Evolutionary conservation across 23 tunicate species (phyloP).

Genomic region (Styela clava): DNA sequence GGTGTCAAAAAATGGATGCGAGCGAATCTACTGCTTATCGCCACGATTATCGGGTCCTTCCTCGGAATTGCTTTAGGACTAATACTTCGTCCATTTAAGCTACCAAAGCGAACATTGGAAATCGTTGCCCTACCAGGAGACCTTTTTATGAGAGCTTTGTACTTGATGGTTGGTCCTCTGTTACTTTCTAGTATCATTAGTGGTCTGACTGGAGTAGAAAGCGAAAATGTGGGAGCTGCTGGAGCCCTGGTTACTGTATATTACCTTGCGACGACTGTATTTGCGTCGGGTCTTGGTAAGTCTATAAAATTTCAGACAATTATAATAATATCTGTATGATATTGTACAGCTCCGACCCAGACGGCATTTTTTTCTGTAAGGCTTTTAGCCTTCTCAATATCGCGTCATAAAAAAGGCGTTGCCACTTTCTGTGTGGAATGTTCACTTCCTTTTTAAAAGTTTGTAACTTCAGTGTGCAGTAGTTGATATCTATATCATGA

Average conservation of each 20-base stretch:
- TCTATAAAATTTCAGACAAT: background rate
- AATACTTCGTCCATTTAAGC: background rate
- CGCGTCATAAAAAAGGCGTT: too few relatives aligned
- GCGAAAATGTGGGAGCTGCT: background rate
- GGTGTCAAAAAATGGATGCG: background rate
- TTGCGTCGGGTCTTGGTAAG: constrained; percentile 10
- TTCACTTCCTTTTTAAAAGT: too few relatives aligned
- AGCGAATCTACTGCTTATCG: background rate
- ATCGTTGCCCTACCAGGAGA: background rate
- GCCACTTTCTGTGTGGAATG: too few relatives aligned
- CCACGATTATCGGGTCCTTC: background rate
- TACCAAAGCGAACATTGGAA: background rate
- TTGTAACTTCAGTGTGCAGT: too few relatives aligned
- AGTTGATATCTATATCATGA: too few relatives aligned
- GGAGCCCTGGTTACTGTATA: background rate
- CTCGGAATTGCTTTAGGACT: background rate
- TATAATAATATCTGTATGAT: too few relatives aligned
- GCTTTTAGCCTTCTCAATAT: too few relatives aligned
- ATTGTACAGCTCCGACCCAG: too few relatives aligned
- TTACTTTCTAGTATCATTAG: background rate
- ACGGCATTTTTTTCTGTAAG: too few relatives aligned
- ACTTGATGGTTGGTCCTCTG: background rate
- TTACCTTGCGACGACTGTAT: background rate
- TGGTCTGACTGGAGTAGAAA: background rate
- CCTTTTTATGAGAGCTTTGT: constrained; percentile 9